Conservation (phyloP, 2,113 vertebrate genomes). For the Trinectes maculatus region DNA sequence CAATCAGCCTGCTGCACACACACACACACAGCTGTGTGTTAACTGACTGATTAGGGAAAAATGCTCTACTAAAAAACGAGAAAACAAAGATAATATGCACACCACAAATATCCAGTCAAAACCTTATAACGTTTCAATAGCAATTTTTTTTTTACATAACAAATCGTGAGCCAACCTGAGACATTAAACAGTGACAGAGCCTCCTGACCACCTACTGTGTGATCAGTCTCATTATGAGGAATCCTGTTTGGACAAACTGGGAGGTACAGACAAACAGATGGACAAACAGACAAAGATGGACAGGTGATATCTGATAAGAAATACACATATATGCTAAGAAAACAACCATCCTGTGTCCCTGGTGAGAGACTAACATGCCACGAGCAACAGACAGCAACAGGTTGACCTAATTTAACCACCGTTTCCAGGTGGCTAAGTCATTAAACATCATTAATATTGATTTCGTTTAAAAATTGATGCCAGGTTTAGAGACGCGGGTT, state of each 20-base stretch:
- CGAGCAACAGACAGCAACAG: constrained; percentile 35
- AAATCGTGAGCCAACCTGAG: too few species aligned
- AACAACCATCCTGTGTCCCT: background rate
- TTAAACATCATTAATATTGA: constrained; percentile 67
- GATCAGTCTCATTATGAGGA: constrained; percentile 34
- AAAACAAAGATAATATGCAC: constrained; percentile 7
- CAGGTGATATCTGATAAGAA: background rate
- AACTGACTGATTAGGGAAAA: constrained; percentile 27
- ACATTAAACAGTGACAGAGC: constrained; percentile 15
- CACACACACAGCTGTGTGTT: constrained; percentile 6
- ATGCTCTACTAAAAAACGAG: background rate
- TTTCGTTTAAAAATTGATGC: constrained; percentile 62
- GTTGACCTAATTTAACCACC: constrained; percentile 38
- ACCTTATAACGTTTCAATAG: constrained; percentile 20
- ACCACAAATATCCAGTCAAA: background rate
- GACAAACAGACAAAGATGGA: constrained; percentile 20
- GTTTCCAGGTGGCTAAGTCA: constrained; percentile 22
- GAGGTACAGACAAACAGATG: constrained; percentile 28
- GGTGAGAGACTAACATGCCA: constrained; percentile 12
- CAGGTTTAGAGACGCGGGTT: constrained; percentile 42
- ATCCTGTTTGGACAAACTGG: constrained; percentile 19
- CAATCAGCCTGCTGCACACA: constrained; percentile 10
- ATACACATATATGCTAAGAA: background rate
- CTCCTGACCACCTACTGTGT: constrained; percentile 28
- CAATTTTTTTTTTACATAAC: too few species aligned